Evolutionary conservation across 2,888 invertebrate species (phyloP).

Genomic region (Andrena dorsata): DNA sequence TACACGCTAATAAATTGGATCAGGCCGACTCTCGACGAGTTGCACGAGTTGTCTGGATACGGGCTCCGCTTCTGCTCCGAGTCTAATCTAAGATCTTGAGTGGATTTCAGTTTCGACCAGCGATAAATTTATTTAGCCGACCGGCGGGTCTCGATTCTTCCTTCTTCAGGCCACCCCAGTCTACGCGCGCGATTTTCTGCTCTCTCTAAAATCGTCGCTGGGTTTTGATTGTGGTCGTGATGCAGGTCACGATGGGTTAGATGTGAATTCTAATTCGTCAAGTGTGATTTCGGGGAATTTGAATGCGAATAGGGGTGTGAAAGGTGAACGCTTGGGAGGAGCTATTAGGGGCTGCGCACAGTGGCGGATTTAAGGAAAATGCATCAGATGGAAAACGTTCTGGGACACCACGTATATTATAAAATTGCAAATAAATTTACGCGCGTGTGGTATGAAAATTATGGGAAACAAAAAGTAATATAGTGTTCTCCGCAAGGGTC

Average conservation of each 20-base stretch:
- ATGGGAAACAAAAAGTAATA: too few species aligned
- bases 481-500: too few species aligned
- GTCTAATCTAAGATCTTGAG: constrained; percentile 84
- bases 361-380: too few species aligned
- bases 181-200: neutral
- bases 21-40: constrained; percentile 82
- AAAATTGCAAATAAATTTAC: too few species aligned
- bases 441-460: too few species aligned
- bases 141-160: constrained; percentile 60
- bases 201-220: neutral
- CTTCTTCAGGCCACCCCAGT: constrained; percentile 26
- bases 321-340: too few species aligned
- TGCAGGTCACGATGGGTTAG: neutral
- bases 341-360: too few species aligned
- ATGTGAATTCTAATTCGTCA: neutral
- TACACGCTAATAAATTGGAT: constrained; percentile 83
- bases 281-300: neutral
- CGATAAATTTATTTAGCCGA: constrained; percentile 77
- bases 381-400: too few species aligned
- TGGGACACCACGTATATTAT: too few species aligned
- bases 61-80: constrained; percentile 81
- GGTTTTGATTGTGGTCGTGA: neutral
- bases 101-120: constrained; percentile 80
- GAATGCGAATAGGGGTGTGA: too few species aligned
- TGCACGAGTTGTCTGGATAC: constrained; percentile 81